Percentiles rank a stretch among this genome's conserved stretches.
These are phyloP conservation scores for Gulo gulo DNA, from an alignment of 2,113 vertebrate species.

Conservation along the genomic window DNA sequence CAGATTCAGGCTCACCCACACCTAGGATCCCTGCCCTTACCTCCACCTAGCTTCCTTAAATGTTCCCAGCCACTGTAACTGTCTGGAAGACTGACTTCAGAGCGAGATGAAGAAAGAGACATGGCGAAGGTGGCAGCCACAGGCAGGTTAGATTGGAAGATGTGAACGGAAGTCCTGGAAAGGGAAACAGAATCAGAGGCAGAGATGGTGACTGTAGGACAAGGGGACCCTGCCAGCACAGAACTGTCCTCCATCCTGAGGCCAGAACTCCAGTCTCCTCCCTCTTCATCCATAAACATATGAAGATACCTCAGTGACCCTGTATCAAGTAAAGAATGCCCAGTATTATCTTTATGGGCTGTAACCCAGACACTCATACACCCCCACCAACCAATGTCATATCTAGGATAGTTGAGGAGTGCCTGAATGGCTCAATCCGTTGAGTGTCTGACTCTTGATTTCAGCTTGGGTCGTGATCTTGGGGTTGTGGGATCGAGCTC, in stretches of 20 bases:
- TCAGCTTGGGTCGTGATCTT: background rate
- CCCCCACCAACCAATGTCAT: background rate
- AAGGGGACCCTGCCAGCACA: background rate
- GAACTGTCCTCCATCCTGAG: background rate
- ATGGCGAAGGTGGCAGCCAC: background rate
- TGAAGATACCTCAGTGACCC: background rate
- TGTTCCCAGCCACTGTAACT: slow-evolving; percentile 39
- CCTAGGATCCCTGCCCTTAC: slow-evolving; percentile 3
- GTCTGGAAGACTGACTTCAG: slow-evolving; percentile 48
- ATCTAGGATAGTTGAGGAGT: background rate
- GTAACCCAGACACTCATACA: background rate
- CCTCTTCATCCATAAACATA: background rate
- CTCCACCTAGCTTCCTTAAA: slow-evolving; percentile 48
- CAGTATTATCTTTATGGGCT: background rate
- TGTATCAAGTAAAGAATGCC: background rate
- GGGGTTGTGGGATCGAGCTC: background rate
- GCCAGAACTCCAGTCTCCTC: background rate
- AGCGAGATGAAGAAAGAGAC: slow-evolving; percentile 34
- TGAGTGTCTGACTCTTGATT: background rate
- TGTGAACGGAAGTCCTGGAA: slow-evolving; percentile 38
- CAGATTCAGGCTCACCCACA: background rate
- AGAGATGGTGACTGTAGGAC: background rate
- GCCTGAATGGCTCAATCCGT: background rate
- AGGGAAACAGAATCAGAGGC: slow-evolving; percentile 33
- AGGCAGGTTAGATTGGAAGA: slow-evolving; percentile 39